Evolutionary conservation across 2,797 vertebrate species (phyloP), one percentile per base, ranked within the genome.

Genomic region (Helarctos malayanus): DNA sequence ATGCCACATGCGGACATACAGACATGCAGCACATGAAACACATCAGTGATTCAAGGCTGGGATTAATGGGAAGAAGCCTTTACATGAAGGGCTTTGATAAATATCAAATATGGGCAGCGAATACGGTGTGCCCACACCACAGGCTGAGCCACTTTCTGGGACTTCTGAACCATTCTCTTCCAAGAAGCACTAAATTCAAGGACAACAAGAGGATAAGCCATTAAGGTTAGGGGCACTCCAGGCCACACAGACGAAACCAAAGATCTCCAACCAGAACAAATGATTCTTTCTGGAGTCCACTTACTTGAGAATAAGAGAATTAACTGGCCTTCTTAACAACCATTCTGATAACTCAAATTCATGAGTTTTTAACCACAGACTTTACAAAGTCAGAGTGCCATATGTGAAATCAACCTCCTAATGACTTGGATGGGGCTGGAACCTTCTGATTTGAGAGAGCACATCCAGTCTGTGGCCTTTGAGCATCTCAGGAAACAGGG

Each of bases 1-100:
- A 19, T 25, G 41, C 29, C 38, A 0, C 15, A 2, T 1, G 0
- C 2, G 29, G 59, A 61, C 32, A 27, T 0, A 4, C 38, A 23
- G 29, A 38, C 18, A 23, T 12, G 52, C n/a, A 69, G 32, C 7
- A 0, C 1, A 1, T 7, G 73, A 76, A 68, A 38, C 18, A 41
- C 63, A 41, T 21, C 63, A 52, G 15, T 23, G 38, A 47, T 29
- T 65, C 82, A 79, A 29, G 0, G 1, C 6, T 11, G 5, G 29
- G 29, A 84, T 41, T 16, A 65, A 68, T 52, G 54, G 56, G 45
- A 88, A 56, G 54, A 19, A 65, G 25, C 23, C 4, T 65, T 12
- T 8, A 35, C 6, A 19, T 56, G 15, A 41, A 94, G 3, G 9
- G 38, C 47, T 71, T 71, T 87, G 13, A 9, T 25, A 68, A 88